phyloP scores from a whole-genome alignment of 2,888 invertebrate species.

The Syritta pipiens region DNA sequence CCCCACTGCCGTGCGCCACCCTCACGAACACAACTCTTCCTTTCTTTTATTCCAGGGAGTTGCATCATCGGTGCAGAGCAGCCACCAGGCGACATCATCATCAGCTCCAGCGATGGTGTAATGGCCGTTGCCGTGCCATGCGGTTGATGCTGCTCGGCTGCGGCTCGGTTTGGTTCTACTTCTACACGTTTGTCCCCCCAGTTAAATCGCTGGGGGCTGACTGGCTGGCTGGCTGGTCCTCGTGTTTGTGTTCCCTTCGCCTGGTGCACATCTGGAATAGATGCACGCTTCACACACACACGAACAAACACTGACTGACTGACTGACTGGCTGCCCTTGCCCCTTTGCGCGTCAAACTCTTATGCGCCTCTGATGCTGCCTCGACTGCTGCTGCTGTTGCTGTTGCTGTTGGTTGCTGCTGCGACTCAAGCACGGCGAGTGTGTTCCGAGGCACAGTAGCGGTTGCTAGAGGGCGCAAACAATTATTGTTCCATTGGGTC shows the following conservation, averaged over 20 bases:
- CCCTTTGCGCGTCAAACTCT: too few species aligned
- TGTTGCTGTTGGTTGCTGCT: not conserved
- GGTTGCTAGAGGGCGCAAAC: conserved; percentile 69
- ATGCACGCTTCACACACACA: conserved; percentile 40
- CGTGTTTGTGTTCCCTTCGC: conserved; percentile 38
- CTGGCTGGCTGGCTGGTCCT: conserved; percentile 7
- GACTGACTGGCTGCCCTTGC: not conserved
- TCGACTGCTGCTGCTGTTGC: not conserved
- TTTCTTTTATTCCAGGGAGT: conserved; percentile 63
- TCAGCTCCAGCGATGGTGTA: conserved; percentile 47
- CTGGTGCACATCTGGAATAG: conserved; percentile 65
- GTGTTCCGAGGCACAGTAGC: conserved; percentile 58
- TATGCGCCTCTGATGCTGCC: not conserved
- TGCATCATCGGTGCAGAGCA: conserved; percentile 62
- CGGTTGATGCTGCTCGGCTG: too few species aligned
- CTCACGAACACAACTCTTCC: conserved; percentile 58
- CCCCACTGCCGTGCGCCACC: conserved; percentile 1
- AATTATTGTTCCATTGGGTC: conserved; percentile 70
- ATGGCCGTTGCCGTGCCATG: conserved; percentile 33
- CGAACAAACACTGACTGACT: not conserved
- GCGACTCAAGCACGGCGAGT: conserved; percentile 22
- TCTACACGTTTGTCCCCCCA: conserved; percentile 44
- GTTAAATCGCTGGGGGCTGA: conserved; percentile 54
- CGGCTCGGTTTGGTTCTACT: conserved; percentile 38
- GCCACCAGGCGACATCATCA: conserved; percentile 60